Evolutionary conservation across 2,888 invertebrate genomes (phyloP), one percentile per base, ranked within the genome.

Genomic region (Amphimallon solstitiale): DNA sequence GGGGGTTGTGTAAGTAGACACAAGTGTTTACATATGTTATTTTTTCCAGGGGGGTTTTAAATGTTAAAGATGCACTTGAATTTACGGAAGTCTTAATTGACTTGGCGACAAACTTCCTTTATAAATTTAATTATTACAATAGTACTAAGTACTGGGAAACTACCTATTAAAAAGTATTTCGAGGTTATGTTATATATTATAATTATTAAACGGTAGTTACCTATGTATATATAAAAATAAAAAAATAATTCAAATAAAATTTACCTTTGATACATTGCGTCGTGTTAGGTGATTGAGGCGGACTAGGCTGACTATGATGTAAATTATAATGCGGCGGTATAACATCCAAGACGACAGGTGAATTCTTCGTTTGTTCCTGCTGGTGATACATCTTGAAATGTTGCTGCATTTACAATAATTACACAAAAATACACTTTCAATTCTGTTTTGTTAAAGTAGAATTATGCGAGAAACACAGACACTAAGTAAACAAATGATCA

Each of bases 341-440:
- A 52, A 88, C 80, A 73, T 89, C 88, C 68, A 88, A 85, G 6
- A 89, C 86, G 63, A 87, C 84, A 1, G 86, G 84, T 81, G 84
- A 61, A 78, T 72, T 71, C 80, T 84, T 67, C 75, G 70, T 73
- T 69, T 75, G 74, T 34, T 77, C 75, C 19, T 78, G 76, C 37
- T 78, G 78, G 62, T 81, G 76, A 66, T 74, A 77, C 66, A 72
- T 74, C 29, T 69, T 63, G 29, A 52, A 59, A 29, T 34, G 64
- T n/a, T 69, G 71, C 15, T 61, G 67, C 68, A 67, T 68, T 45
- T 60, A 9, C 6, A 49, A n/a, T n/a, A n/a, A 38, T 43, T 17
- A 43, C 43, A 15, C 9, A 12, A 1, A 12, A 14, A 48, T 19
- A 23, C 49, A 49, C 49, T 49, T 2, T 23, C 6, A 34, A 34